phyloP scores from a whole-genome alignment of 2,113 vertebrate genomes.

The Oncorhynchus clarkii region DNA sequence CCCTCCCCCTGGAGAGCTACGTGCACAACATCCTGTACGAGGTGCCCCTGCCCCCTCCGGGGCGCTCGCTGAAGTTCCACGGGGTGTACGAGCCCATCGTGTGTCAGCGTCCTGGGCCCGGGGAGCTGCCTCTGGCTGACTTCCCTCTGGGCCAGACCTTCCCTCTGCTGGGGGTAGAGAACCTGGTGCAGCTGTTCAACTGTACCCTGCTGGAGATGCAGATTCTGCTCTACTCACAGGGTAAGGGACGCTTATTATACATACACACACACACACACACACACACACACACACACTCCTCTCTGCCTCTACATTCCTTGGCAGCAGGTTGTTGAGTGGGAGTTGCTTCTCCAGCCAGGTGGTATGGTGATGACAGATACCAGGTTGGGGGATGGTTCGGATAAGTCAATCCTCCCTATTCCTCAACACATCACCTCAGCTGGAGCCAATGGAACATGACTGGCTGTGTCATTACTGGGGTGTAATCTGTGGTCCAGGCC shows the following conservation, averaged over 20 bases:
- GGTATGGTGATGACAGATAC: too few species aligned
- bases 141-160: conserved; percentile 83
- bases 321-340: too few species aligned
- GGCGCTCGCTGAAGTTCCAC: conserved; percentile 88
- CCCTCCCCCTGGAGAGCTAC: conserved; percentile 90
- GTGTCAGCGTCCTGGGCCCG: conserved; percentile 86
- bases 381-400: too few species aligned
- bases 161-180: conserved; percentile 84
- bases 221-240: conserved; percentile 91
- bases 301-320: too few species aligned
- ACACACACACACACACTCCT: too few species aligned
- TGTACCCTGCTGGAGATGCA: conserved; percentile 94
- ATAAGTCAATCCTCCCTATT: too few species aligned
- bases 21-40: conserved; percentile 91
- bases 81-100: conserved; percentile 89
- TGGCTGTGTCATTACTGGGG: too few species aligned
- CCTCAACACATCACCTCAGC: too few species aligned
- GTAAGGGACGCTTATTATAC: conserved; percentile 58
- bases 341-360: too few species aligned
- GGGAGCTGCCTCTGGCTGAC: conserved; percentile 85
- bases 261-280: too few species aligned
- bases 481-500: too few species aligned
- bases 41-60: conserved; percentile 86
- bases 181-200: conserved; percentile 90
- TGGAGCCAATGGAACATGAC: too few species aligned